phyloP scores from a whole-genome alignment of 1,140 invertebrate species.

The Nephotettix cincticeps region DNA sequence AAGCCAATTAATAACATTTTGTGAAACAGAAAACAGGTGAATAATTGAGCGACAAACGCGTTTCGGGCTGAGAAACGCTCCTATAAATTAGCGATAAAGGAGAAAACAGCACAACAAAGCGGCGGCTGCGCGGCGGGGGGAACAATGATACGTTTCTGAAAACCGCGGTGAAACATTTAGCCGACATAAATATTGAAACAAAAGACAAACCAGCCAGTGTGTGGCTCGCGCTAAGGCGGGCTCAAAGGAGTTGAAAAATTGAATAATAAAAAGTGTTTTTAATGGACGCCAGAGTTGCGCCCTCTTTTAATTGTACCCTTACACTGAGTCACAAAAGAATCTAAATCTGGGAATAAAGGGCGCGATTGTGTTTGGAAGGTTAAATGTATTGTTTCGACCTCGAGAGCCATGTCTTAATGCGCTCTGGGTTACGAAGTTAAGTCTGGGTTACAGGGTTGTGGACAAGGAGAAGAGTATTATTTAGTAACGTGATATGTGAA shows the following conservation, averaged over 20 bases:
- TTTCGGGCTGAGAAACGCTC: not conserved
- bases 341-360: too few species aligned
- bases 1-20: conserved; percentile 18
- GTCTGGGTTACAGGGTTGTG: too few species aligned
- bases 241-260: conserved; percentile 16
- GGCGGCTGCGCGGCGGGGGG: not conserved
- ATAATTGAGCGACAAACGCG: conserved; percentile 8
- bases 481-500: too few species aligned
- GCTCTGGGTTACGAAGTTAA: too few species aligned
- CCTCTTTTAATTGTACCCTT: not conserved
- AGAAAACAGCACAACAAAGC: conserved; percentile 18
- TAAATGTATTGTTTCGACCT: not conserved
- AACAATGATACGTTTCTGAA: conserved; percentile 10
- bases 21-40: not conserved
- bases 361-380: not conserved
- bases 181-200: conserved; percentile 16
- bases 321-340: too few species aligned
- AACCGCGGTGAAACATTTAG: conserved; percentile 4
- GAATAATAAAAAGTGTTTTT: conserved; percentile 15
- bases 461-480: too few species aligned
- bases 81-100: conserved; percentile 18
- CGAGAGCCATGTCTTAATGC: too few species aligned
- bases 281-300: not conserved
- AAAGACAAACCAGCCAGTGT: conserved; percentile 9
- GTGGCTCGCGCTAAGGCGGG: conserved; percentile 5